Base-by-base conservation (phyloP, 2,113 vertebrate genomes). In the Polypterus bichir region DNA sequence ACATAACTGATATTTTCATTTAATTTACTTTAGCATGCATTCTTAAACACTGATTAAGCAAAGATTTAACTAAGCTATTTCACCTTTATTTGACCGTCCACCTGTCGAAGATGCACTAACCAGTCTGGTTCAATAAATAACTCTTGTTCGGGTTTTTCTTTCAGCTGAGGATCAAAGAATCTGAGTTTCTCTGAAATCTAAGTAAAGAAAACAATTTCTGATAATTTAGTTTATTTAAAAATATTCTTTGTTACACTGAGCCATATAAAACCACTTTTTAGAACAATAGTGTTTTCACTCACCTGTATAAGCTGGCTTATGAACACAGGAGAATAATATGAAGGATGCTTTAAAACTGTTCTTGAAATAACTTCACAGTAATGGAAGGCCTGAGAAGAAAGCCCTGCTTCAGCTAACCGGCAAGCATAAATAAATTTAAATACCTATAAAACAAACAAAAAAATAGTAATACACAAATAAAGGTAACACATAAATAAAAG, bases 391-490 rank as follows among this genome's bases (percentile, higher is more conserved):
- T 97, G 96, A 1, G 92, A 88, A 44, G 90, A 85, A 0, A 99
- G 87, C 2, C 96, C 96, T 57, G 86, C 76, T 68, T 99, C 96
- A 4, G 94, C 95, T 69, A 99, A 78, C 5, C 94, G 87, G 69
- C 94, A 97, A 8, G 91, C 90, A 51, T 99, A 99, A 77, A 99
- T 89, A 78, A 99, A 92, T 65, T 95, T 99, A 68, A 92, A 99
- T 65, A 98, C 92, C 96, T 99, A 71, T 0, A 4, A 8, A 57
- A 59, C 45, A 8, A 6, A 60, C 63, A 5, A 4, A 54, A 49
- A 44, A 65, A 68, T 27, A 11, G 59, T 45, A 49, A 59, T 48
- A 49, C 60, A 3, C 9, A 4, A 5, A 44, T 57, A 5, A 7
- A n/a, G 49, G 7, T 44, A 6, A 47, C 3, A 56, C 53, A 56